A percentile compares a stretch with the other conserved stretches of the same genome.
phyloP scores from a whole-genome alignment of 2,113 vertebrate species.

The Corynorhinus townsendii region DNA sequence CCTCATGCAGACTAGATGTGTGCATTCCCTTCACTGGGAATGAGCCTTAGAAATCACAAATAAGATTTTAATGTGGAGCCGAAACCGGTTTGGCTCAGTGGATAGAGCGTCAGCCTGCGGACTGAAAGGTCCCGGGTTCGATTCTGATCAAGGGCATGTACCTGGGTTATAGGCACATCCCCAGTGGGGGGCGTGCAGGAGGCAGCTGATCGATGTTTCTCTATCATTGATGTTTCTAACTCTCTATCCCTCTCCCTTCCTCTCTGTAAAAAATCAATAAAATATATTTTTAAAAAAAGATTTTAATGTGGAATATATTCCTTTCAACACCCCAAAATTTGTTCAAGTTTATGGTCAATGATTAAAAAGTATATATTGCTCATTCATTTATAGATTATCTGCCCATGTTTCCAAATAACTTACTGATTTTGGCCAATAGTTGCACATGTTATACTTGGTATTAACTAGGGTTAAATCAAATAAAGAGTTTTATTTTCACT shows the following conservation, averaged over 20 bases:
- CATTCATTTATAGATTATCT: not conserved
- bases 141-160: too few relatives aligned
- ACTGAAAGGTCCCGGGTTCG: too few relatives aligned
- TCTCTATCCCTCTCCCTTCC: too few relatives aligned
- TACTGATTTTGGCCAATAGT: not conserved
- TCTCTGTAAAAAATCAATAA: too few relatives aligned
- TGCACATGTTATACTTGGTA: not conserved
- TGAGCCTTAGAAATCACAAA: not conserved
- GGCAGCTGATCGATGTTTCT: too few relatives aligned
- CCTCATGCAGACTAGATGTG: not conserved
- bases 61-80: not conserved
- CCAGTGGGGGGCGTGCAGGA: too few relatives aligned
- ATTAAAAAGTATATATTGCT: not conserved
- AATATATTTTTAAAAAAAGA: too few relatives aligned
- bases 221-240: too few relatives aligned
- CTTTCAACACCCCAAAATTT: not conserved
- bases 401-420: not conserved
- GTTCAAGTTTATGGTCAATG: not conserved
- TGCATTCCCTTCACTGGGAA: not conserved
- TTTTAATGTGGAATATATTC: not conserved
- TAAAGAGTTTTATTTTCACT: not conserved
- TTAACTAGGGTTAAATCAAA: not conserved
- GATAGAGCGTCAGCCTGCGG: too few relatives aligned
- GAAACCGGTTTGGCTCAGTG: too few relatives aligned
- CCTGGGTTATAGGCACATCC: too few relatives aligned